These are phyloP conservation scores for Drosophila takahashii DNA, from an alignment of 1,140 invertebrate species.

Conservation along the genomic window DNA sequence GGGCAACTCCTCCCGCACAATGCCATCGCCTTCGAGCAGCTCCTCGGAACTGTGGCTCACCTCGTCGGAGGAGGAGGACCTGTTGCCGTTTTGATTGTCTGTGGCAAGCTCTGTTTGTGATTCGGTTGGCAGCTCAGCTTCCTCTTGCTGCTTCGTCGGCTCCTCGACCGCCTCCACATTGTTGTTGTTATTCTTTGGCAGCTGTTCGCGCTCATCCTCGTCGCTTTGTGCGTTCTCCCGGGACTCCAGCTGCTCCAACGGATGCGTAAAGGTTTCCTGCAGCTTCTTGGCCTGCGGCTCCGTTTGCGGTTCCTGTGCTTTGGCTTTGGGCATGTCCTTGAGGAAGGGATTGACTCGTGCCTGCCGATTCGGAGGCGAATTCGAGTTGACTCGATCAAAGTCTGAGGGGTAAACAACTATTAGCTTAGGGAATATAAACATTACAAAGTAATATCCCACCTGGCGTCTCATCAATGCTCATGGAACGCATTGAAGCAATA, in stretches of 20 bases:
- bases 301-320: conserved; percentile 28
- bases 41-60: conserved; percentile 40
- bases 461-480: conserved; percentile 94
- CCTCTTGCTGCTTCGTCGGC: conserved; percentile 9
- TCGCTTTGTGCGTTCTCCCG: conserved; percentile 65
- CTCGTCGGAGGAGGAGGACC: conserved; percentile 43
- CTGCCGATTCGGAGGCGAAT: conserved; percentile 85
- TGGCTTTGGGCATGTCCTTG: conserved; percentile 81
- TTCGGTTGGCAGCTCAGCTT: conserved; percentile 2
- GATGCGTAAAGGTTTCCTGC: conserved; percentile 50
- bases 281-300: conserved; percentile 54
- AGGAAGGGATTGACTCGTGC: conserved; percentile 83
- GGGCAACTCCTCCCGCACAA: conserved; percentile 88
- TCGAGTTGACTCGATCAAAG: conserved; percentile 86
- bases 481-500: conserved; percentile 94
- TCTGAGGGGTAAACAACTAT: conserved; percentile 58
- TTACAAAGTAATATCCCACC: conserved; percentile 84
- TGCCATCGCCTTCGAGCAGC: conserved; percentile 85
- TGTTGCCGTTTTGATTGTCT: conserved; percentile 84
- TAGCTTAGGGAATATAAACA: neutral
- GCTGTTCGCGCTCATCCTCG: conserved; percentile 53
- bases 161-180: conserved; percentile 22
- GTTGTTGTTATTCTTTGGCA: conserved; percentile 50
- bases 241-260: conserved; percentile 37
- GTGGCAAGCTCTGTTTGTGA: conserved; percentile 31